These are phyloP conservation scores for Cephonodes hylas DNA, from an alignment of 2,888 invertebrate species.

Conservation along the genomic window DNA sequence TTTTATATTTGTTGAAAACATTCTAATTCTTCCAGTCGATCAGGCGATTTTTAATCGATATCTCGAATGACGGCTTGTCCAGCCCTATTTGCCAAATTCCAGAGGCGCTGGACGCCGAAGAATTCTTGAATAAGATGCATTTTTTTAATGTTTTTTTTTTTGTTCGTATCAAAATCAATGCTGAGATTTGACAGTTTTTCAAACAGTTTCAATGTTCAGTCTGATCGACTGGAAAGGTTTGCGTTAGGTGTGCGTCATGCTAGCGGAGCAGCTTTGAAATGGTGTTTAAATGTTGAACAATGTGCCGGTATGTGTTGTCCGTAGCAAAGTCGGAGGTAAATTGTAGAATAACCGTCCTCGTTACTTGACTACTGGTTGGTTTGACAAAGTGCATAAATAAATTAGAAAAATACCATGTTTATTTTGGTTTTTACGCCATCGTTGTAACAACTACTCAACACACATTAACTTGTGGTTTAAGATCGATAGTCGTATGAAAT, in stretches of 20 bases:
- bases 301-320: constrained; percentile 1
- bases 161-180: background rate
- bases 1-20: background rate
- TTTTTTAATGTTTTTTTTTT: background rate
- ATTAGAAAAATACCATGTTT: too few species aligned
- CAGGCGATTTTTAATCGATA: background rate
- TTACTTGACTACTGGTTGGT: too few species aligned
- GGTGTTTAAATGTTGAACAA: constrained; percentile 2
- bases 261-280: background rate
- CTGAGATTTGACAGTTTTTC: background rate
- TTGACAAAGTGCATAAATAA: too few species aligned
- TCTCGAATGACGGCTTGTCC: background rate
- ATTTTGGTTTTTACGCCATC: too few species aligned
- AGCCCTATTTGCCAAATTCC: background rate
- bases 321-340: background rate
- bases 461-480: too few species aligned
- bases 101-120: background rate
- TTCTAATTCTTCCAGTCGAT: background rate
- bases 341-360: background rate
- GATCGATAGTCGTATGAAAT: too few species aligned
- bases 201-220: too few species aligned
- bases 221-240: background rate
- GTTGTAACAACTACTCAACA: too few species aligned
- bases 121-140: background rate
- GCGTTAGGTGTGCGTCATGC: constrained; percentile 1